phyloP scores from a whole-genome alignment of 2,113 vertebrate species.

The Myocastor coypus region DNA sequence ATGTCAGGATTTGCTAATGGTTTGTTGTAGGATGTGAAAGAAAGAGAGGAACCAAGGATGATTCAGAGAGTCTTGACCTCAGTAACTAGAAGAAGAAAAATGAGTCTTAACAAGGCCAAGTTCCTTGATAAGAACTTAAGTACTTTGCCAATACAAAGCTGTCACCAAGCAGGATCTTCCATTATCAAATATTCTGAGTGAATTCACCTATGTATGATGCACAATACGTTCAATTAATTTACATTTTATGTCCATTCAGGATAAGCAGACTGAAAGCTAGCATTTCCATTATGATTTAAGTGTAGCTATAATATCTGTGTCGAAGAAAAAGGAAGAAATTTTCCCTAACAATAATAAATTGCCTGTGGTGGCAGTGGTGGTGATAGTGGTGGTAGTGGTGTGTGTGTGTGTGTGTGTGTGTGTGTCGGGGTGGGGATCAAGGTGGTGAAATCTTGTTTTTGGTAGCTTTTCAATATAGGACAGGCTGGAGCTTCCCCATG shows the following conservation, averaged over 20 bases:
- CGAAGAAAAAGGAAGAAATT: constrained; percentile 83
- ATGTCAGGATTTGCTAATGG: background rate
- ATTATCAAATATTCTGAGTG: background rate
- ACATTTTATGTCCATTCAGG: constrained; percentile 73
- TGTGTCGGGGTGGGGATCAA: background rate
- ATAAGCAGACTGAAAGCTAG: constrained; percentile 76
- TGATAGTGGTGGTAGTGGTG: background rate
- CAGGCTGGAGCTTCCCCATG: constrained; percentile 73
- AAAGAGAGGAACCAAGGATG: background rate
- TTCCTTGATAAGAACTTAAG: background rate
- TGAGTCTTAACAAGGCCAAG: background rate
- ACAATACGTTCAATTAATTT: constrained; percentile 75
- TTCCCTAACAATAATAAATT: constrained; percentile 81
- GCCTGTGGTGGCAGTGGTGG: background rate
- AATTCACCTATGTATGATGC: constrained; percentile 24
- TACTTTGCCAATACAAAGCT: constrained; percentile 47
- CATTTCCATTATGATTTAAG: constrained; percentile 53
- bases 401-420: background rate
- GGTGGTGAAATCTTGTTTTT: constrained; percentile 84
- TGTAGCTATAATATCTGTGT: constrained; percentile 72
- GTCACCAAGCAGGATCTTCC: background rate
- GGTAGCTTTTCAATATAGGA: constrained; percentile 84
- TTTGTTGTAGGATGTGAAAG: background rate
- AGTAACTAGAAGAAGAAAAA: constrained; percentile 21
- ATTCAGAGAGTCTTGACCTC: background rate